These are phyloP conservation scores for Paratilapia polleni DNA, from an alignment of 2,113 vertebrate species.

Conservation along the genomic window DNA sequence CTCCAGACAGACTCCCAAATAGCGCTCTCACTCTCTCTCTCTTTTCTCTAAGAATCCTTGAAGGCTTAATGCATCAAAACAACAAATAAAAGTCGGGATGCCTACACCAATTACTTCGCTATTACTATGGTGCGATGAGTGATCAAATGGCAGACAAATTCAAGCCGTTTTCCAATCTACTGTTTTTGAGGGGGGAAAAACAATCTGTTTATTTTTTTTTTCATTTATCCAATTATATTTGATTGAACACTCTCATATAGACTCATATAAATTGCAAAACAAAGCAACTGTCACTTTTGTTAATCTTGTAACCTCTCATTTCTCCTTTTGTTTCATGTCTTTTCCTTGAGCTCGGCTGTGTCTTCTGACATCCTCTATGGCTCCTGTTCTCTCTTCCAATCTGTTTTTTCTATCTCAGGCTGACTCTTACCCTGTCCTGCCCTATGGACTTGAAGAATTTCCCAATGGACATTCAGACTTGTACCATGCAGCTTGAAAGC, in stretches of 20 bases:
- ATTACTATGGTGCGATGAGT: conserved; percentile 42
- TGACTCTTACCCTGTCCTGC: conserved; percentile 92
- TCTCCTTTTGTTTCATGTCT: conserved; percentile 25
- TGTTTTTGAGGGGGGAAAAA: neutral
- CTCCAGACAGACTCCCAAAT: conserved; percentile 69
- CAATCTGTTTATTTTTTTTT: neutral
- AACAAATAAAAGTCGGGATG: conserved; percentile 67
- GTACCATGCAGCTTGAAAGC: conserved; percentile 96
- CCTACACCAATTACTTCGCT: conserved; percentile 66
- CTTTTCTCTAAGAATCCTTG: conserved; percentile 29
- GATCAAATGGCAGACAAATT: conserved; percentile 46
- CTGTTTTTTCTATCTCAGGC: conserved; percentile 77
- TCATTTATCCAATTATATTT: neutral
- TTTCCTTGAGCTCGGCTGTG: conserved; percentile 32
- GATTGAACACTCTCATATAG: neutral
- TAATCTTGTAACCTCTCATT: conserved; percentile 3
- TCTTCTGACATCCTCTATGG: conserved; percentile 34
- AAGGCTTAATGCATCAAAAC: conserved; percentile 67
- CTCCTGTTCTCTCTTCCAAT: conserved; percentile 58
- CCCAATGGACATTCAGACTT: conserved; percentile 96
- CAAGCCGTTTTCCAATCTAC: conserved; percentile 34
- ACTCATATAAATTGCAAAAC: neutral
- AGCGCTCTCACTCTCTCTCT: conserved; percentile 29
- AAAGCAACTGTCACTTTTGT: conserved; percentile 17
- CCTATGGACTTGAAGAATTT: conserved; percentile 98